Evolutionary conservation across 2,797 vertebrate genomes (phyloP).

Genomic region (Sorex maritimensis): DNA sequence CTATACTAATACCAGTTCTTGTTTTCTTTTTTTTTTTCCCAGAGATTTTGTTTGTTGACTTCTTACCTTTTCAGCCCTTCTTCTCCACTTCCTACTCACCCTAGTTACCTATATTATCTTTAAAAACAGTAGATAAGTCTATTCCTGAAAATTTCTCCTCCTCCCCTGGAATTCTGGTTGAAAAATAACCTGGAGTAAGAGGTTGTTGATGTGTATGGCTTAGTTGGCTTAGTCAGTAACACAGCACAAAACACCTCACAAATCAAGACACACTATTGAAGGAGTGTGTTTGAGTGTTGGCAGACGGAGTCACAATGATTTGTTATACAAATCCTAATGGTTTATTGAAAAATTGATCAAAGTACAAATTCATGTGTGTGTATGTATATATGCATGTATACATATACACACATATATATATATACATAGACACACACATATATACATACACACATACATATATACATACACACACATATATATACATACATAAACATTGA

Average conservation of each 20-base stretch:
- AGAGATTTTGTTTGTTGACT: background rate
- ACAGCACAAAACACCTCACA: background rate
- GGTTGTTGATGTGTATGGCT: background rate
- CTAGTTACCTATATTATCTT: background rate
- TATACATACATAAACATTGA: slow-evolving; percentile 2
- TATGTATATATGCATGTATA: too few species aligned
- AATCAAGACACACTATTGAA: background rate
- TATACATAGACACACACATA: background rate
- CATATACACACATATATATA: background rate
- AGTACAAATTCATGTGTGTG: background rate
- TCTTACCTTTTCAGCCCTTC: background rate
- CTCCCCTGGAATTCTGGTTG: background rate
- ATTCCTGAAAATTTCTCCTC: background rate
- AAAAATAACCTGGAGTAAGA: background rate
- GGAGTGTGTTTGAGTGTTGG: background rate
- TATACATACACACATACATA: background rate
- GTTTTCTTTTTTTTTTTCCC: background rate
- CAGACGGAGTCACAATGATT: background rate
- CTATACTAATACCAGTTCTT: background rate
- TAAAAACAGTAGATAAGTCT: background rate
- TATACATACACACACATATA: background rate
- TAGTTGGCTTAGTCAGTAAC: background rate
- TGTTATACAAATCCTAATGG: background rate
- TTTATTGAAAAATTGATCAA: background rate
- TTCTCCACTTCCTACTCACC: background rate